Evolutionary conservation across 1,140 invertebrate species (phyloP).

Genomic region (Maniola jurtina): DNA sequence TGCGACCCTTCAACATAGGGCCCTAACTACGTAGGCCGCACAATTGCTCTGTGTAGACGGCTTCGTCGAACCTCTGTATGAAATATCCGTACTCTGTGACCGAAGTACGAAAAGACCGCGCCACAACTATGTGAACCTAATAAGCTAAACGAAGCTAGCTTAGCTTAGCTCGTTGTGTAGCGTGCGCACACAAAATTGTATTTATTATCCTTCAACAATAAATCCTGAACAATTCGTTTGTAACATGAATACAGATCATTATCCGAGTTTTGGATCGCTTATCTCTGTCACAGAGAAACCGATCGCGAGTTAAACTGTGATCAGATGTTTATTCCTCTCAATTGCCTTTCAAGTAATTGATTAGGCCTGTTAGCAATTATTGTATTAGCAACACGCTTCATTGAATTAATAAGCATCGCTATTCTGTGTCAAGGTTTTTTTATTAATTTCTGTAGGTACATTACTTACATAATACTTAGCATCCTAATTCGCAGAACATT

Average conservation of each 20-base stretch:
- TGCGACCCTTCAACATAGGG: too few relatives aligned
- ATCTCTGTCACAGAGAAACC: slow-evolving; percentile 47
- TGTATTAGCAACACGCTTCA: slow-evolving; percentile 5
- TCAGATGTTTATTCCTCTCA: slow-evolving; percentile 56
- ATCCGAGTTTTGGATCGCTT: slow-evolving; percentile 58
- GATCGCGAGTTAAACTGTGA: slow-evolving; percentile 49
- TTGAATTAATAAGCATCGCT: not conserved
- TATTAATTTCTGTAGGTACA: not conserved
- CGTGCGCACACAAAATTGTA: slow-evolving; percentile 68
- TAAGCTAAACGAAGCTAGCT: too few relatives aligned
- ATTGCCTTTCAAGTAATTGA: slow-evolving; percentile 38
- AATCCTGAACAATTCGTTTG: slow-evolving; percentile 61
- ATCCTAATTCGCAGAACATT: too few relatives aligned
- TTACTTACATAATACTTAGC: too few relatives aligned
- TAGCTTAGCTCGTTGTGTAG: too few relatives aligned
- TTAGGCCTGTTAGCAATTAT: slow-evolving; percentile 22
- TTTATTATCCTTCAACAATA: slow-evolving; percentile 57
- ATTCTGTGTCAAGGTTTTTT: not conserved
- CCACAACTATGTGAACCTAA: too few relatives aligned
- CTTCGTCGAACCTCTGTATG: too few relatives aligned
- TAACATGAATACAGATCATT: slow-evolving; percentile 74
- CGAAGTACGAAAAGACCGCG: too few relatives aligned
- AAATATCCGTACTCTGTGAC: too few relatives aligned
- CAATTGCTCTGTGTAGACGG: too few relatives aligned
- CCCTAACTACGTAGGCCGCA: too few relatives aligned